phyloP scores from a whole-genome alignment of 2,113 vertebrate genomes.

The Elachura formosa region DNA sequence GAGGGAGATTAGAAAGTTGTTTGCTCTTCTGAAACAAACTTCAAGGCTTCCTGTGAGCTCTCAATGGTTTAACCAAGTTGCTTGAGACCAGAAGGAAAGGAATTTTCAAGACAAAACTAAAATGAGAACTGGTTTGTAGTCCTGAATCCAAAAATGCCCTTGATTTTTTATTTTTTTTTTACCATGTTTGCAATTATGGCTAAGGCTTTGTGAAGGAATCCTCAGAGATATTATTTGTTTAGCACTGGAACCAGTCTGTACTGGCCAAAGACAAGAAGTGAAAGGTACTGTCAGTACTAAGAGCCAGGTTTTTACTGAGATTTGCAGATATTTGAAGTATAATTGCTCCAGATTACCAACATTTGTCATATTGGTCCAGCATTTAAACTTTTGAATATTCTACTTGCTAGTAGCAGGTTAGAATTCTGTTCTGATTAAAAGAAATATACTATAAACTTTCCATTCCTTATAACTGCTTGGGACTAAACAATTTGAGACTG shows the following conservation, averaged over 20 bases:
- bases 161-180: background rate
- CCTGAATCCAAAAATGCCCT: background rate
- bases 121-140: background rate
- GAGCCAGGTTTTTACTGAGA: background rate
- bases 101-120: background rate
- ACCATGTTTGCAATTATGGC: rapidly evolving
- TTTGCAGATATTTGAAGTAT: background rate
- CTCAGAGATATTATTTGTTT: background rate
- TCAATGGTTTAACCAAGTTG: background rate
- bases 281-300: background rate
- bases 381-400: background rate
- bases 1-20: background rate
- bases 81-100: background rate
- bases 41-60: background rate
- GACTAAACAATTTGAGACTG: background rate
- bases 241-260: background rate
- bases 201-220: background rate
- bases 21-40: background rate
- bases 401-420: background rate
- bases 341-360: background rate
- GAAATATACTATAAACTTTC: background rate
- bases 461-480: background rate
- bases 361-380: background rate
- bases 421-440: background rate
- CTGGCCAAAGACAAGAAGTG: background rate